These are phyloP conservation scores for Moxostoma hubbsi DNA, from an alignment of 2,797 vertebrate species.

Conservation along the genomic window DNA sequence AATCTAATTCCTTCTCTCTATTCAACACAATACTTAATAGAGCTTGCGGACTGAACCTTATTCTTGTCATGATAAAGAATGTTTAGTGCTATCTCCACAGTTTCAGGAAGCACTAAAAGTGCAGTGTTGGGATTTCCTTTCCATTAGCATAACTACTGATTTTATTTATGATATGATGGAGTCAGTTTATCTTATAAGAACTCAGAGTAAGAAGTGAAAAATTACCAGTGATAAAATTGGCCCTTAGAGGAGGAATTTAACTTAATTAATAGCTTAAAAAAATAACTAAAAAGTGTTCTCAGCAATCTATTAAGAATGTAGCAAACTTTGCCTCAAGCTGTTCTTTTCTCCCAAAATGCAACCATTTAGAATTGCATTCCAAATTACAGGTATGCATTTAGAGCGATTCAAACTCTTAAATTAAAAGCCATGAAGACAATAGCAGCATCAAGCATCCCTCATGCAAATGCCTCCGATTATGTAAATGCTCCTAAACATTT, in stretches of 20 bases:
- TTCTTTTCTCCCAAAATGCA: conserved; percentile 27
- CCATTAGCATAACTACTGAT: conserved; percentile 40
- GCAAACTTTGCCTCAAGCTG: conserved; percentile 18
- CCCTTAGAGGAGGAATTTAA: conserved; percentile 17
- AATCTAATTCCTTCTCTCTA: neutral
- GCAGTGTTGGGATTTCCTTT: conserved; percentile 19
- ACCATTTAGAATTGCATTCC: conserved; percentile 25
- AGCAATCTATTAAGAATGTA: conserved; percentile 15
- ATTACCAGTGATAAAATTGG: conserved; percentile 37
- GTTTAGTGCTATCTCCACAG: neutral
- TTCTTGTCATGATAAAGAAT: neutral
- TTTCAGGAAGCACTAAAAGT: conserved; percentile 24
- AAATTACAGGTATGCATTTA: conserved; percentile 30
- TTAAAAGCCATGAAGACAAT: neutral
- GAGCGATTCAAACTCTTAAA: conserved; percentile 25
- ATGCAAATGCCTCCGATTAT: conserved; percentile 56
- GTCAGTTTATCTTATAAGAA: conserved; percentile 26
- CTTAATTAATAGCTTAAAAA: conserved; percentile 21
- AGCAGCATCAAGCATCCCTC: neutral
- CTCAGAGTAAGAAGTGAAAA: conserved; percentile 20
- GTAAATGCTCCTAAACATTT: conserved; percentile 57
- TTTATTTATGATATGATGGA: conserved; percentile 41
- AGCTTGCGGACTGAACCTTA: neutral
- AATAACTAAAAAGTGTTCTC: too few species aligned
- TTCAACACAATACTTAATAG: neutral